Percentiles rank a stretch among this genome's conserved stretches.
Evolutionary conservation across 2,888 invertebrate genomes (phyloP).

Genomic region (Plusia festucae): DNA sequence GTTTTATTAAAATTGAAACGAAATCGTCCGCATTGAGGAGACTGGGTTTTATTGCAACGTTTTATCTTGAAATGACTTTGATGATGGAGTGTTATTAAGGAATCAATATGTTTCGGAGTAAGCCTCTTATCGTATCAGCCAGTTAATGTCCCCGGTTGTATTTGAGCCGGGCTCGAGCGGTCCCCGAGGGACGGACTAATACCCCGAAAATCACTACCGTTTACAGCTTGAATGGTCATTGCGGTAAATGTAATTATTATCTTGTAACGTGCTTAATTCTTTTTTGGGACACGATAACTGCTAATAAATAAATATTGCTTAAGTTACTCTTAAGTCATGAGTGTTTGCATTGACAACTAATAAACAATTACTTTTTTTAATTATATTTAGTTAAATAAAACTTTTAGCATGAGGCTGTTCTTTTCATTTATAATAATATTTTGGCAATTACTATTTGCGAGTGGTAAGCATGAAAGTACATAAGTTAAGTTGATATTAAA

Average conservation of each 20-base stretch:
- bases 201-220: slow-evolving; percentile 23
- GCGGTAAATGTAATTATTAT: slow-evolving; percentile 5
- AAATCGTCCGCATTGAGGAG: slow-evolving; percentile 63
- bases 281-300: slow-evolving; percentile 1
- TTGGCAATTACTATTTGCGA: no score
- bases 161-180: slow-evolving; percentile 1
- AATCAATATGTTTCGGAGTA: not conserved
- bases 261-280: not conserved
- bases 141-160: not conserved
- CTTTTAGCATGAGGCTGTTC: no score
- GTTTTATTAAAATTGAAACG: slow-evolving; percentile 74
- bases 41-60: slow-evolving; percentile 40
- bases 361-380: no score
- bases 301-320: slow-evolving; percentile 2
- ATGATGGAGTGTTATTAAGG: slow-evolving; percentile 8
- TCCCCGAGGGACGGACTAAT: not conserved
- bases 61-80: slow-evolving; percentile 27
- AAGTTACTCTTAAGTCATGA: not conserved
- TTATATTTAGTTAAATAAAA: no score
- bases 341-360: no score
- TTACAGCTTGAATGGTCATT: slow-evolving; percentile 12
- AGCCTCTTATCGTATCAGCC: slow-evolving; percentile 5
- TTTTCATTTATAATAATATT: no score
- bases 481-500: no score
- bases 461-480: no score